A percentile compares a stretch with the other conserved stretches of the same genome.
Evolutionary conservation across 2,797 vertebrate genomes (phyloP).

Genomic region (Odontamblyopus rebecca): DNA sequence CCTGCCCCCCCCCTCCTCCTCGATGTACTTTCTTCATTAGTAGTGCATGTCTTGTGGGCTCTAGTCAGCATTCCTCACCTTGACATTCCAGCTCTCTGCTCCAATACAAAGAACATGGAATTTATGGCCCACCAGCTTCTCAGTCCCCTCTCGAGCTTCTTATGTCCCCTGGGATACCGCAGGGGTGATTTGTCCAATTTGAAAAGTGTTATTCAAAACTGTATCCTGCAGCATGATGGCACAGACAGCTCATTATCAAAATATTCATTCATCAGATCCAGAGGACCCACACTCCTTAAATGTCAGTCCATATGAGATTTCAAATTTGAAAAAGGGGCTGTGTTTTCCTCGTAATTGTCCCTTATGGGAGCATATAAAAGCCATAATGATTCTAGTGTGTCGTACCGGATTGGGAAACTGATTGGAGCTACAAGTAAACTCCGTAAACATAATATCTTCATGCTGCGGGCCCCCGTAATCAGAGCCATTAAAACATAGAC

Average conservation of each 20-base stretch:
- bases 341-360: conserved; percentile 54
- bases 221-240: conserved; percentile 34
- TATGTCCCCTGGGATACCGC: conserved; percentile 27
- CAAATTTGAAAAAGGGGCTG: conserved; percentile 40
- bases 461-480: conserved; percentile 38
- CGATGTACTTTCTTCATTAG: conserved; percentile 57
- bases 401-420: conserved; percentile 37
- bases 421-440: conserved; percentile 44
- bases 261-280: conserved; percentile 49
- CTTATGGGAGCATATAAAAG: conserved; percentile 50
- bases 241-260: conserved; percentile 48
- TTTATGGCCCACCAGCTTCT: conserved; percentile 37
- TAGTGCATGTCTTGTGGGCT: conserved; percentile 41
- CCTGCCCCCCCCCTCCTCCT: conserved; percentile 43
- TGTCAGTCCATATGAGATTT: conserved; percentile 26
- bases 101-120: conserved; percentile 24
- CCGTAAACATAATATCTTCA: conserved; percentile 36
- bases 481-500: conserved; percentile 36
- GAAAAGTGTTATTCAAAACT: conserved; percentile 47
- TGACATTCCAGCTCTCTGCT: conserved; percentile 43
- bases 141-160: conserved; percentile 16
- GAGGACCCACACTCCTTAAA: conserved; percentile 45
- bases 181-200: conserved; percentile 42
- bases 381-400: conserved; percentile 41
- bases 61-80: conserved; percentile 55